Evolutionary conservation across 2,113 vertebrate species (phyloP).

Genomic region (Otis tarda): DNA sequence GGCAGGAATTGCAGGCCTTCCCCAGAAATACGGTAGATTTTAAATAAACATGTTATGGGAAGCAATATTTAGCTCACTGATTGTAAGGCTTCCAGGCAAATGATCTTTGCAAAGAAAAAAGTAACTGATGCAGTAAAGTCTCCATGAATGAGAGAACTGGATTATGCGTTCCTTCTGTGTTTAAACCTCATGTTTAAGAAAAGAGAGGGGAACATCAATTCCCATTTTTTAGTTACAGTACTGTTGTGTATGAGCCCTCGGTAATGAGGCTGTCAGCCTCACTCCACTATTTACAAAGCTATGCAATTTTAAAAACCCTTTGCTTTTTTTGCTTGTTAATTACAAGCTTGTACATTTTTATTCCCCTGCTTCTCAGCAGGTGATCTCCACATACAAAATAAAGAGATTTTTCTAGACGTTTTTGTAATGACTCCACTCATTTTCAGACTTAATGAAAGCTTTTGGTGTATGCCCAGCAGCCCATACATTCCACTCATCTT

Average conservation of each 20-base stretch:
- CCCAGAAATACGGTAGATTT: neutral
- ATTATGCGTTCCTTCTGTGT: neutral
- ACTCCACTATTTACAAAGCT: neutral
- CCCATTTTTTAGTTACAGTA: neutral
- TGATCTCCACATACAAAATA: neutral
- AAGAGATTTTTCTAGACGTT: neutral
- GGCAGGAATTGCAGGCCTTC: neutral
- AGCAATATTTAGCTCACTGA: neutral
- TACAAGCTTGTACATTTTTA: neutral
- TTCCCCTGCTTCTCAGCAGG: neutral
- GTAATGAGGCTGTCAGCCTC: neutral
- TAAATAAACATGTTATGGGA: neutral
- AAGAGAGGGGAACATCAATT: neutral
- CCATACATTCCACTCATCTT: neutral
- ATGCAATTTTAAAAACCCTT: neutral
- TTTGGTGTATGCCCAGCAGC: neutral
- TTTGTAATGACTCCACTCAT: neutral
- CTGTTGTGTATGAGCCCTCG: neutral
- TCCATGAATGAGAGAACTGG: neutral
- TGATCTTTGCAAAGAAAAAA: neutral
- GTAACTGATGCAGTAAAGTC: neutral
- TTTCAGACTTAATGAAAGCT: neutral
- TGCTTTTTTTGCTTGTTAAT: neutral
- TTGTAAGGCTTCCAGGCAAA: neutral
- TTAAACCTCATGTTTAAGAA: neutral